Percentiles rank a stretch among this genome's conserved stretches.
Conservation (phyloP, 2,797 vertebrate species). For the Paratrypauchen microcephalus region DNA sequence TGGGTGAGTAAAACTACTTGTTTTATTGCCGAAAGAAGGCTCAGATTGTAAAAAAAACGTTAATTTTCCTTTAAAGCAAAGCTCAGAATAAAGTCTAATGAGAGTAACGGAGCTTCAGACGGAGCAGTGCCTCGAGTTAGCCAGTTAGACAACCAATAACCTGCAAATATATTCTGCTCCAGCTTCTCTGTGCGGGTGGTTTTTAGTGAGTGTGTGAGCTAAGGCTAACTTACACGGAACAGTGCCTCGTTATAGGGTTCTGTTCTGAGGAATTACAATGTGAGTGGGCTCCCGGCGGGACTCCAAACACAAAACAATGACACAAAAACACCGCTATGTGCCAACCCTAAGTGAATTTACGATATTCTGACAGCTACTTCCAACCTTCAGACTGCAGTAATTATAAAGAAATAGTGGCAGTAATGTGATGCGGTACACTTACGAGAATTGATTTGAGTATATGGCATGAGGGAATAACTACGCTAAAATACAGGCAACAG, state of each 20-base stretch:
- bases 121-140: no score
- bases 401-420: neutral
- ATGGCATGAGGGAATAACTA: neutral
- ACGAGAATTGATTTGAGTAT: neutral
- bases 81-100: no score
- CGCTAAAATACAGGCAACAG: neutral
- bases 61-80: no score
- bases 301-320: conserved; percentile 36
- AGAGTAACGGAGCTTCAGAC: no score
- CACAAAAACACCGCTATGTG: conserved; percentile 20
- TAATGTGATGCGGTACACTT: neutral
- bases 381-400: neutral
- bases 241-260: conserved; percentile 33
- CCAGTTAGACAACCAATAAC: neutral
- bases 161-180: conserved; percentile 32
- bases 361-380: conserved; percentile 6
- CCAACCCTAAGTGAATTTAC: conserved; percentile 4
- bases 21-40: no score
- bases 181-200: conserved; percentile 34
- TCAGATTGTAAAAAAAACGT: no score
- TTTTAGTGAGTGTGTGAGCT: conserved; percentile 49
- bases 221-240: conserved; percentile 53
- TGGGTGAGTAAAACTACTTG: no score
- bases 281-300: conserved; percentile 43
- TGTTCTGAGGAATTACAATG: conserved; percentile 45